Evolutionary conservation across 2,888 invertebrate genomes (phyloP), one percentile per base, ranked within the genome.

Genomic region (Drosophila meridiana): DNA sequence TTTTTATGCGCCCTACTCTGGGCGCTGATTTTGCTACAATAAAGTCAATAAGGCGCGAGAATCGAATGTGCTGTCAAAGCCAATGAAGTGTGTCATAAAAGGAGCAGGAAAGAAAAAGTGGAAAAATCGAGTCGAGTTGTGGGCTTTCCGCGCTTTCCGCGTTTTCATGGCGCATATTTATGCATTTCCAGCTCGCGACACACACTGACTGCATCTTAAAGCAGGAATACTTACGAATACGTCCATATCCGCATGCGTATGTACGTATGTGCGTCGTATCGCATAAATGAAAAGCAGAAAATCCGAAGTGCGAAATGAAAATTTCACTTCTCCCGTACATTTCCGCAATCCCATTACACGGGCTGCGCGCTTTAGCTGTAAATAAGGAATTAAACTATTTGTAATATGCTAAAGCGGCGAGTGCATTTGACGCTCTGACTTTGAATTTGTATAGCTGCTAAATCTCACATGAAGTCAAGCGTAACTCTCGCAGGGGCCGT

Each of bases 1-100:
- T 50, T 73, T 66, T 43, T 43, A 30, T 43, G 30, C 6, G 20
- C 13, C 8, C 0, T 2, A 11, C 11, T 14, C 45, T 11, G 32
- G 3, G 32, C 69, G 45, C 30, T 73, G 79, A 73, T 73, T 72
- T 73, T 47, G 43, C 60, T 50, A 73, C 87, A 88, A 82, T 87
- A 89, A 89, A 82, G 83, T 82, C 88, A 82, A 87, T 83, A 85
- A 83, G 76, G 77, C 80, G 78, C 63, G 48, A 78, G 87, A 83
- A 79, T 86, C 78, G 79, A 76, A 81, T 65, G 63, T 72, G 73
- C 69, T 74, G 81, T 75, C 83, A 71, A 79, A 75, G 69, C 58
- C 76, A 84, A 63, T 73, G 83, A 74, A 82, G 86, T 87, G 83
- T 76, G 88, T 60, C 71, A 72, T 80, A 76, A 83, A 76, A 76